Evolutionary conservation across 2,113 vertebrate genomes (phyloP), one percentile per base, ranked within the genome.

Genomic region (Spea multiplicata): DNA sequence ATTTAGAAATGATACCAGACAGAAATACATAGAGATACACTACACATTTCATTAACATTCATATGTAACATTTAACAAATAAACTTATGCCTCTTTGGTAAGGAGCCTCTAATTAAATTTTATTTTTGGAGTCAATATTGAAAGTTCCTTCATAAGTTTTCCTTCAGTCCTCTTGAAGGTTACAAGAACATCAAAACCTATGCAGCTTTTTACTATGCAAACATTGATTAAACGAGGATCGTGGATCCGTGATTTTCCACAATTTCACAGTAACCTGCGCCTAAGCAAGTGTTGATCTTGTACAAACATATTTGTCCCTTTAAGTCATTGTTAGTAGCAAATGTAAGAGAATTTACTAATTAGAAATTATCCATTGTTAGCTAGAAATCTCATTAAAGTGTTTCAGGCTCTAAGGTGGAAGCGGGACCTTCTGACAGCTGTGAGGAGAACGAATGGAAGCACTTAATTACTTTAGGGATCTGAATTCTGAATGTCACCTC

Each of bases 361-460:
- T 78, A 72, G 48, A 71, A 72, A 77, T 6, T 72, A 69, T 78
- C 69, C 76, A 78, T 61, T 50, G 76, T 61, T 64, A 55, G 59
- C 48, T 46, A 53, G 59, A 78, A 78, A 78, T 72, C 76, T 78
- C 76, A 78, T 78, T 78, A 78, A 78, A 78, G 72, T 72, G 61
- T 72, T 78, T 78, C 46, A 66, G 59, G 52, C 59, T 72, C 49
- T 3, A 46, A 71, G 75, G 75, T 72, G 69, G 66, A 47, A 78
- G 49, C 66, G 76, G 66, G 66, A 66, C 59, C 62, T 9, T 16
- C 16, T 69, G 57, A 49, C 17, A 47, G 17, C 59, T 70, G 55
- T 62, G 57, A 45, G 57, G 57, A 78, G 53, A 66, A 55, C 61
- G 49, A 62, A 66, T 6, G 8, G 49, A 62, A 52, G 12, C 48